Conservation (phyloP, 2,888 invertebrate species). For the Tubiluchus corallicola region DNA sequence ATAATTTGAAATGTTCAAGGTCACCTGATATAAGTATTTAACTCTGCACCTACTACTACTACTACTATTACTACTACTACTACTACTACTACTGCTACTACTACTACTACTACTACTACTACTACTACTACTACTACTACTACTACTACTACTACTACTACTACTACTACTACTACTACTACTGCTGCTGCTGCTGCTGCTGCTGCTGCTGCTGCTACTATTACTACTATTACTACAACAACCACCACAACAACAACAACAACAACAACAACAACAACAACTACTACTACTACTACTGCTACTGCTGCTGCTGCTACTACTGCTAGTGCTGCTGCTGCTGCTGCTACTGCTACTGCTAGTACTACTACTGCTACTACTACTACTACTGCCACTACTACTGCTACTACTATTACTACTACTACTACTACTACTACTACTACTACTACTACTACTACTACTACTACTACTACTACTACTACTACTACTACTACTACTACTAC, state of each 20-base stretch:
- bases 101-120: conserved; percentile 7
- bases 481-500: no score
- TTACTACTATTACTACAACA: conserved; percentile 6
- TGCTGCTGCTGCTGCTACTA: conserved; percentile 5
- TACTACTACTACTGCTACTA: conserved; percentile 7
- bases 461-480: no score
- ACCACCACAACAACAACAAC: conserved; percentile 6
- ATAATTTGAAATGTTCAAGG: no score
- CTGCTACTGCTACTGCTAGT: conserved; percentile 6
- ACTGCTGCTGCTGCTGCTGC: conserved; percentile 7
- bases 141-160: conserved; percentile 8
- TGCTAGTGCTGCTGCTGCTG: conserved; percentile 6
- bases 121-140: conserved; percentile 7
- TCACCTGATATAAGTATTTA: not conserved
- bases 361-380: conserved; percentile 9
- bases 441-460: no score
- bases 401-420: conserved; percentile 4
- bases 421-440: no score
- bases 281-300: no score
- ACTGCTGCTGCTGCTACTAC: conserved; percentile 6
- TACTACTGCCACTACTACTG: conserved; percentile 8
- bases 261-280: no score
- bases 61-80: conserved; percentile 8
- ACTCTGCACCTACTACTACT: not conserved
- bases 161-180: conserved; percentile 8